phyloP scores from a whole-genome alignment of 53 echinoderm and acorn worm species.

The Glandiceps talaboti region DNA sequence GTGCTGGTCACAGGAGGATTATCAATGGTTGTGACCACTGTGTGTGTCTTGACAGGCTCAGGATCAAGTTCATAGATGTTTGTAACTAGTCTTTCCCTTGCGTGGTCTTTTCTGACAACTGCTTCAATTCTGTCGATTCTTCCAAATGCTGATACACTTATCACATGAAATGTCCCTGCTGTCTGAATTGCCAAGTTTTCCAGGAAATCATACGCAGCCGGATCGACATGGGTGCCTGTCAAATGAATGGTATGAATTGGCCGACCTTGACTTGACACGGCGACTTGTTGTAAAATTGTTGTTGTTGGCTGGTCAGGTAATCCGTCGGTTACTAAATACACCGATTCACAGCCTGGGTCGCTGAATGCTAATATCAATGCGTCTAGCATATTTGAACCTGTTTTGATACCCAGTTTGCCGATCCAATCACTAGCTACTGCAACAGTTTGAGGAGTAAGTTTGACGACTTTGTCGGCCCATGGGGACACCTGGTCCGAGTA shows the following conservation, averaged over 20 bases:
- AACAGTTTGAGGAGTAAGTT: slow-evolving; percentile 85
- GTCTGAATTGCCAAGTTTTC: slow-evolving; percentile 64
- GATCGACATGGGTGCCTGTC: slow-evolving; percentile 40
- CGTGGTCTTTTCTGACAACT: slow-evolving; percentile 47
- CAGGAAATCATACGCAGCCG: slow-evolving; percentile 63
- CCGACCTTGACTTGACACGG: slow-evolving; percentile 43
- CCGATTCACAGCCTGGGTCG: slow-evolving; percentile 64
- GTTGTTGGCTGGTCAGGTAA: slow-evolving; percentile 81
- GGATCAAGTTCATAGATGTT: slow-evolving; percentile 13
- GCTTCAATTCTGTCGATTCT: slow-evolving; percentile 51
- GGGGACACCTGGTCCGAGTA: slow-evolving; percentile 68
- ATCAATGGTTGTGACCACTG: slow-evolving; percentile 29
- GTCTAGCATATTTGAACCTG: slow-evolving; percentile 80
- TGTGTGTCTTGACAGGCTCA: neutral
- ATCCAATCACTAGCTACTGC: slow-evolving; percentile 82
- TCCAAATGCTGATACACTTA: slow-evolving; percentile 58
- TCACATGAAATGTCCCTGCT: slow-evolving; percentile 71
- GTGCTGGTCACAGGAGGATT: slow-evolving; percentile 37
- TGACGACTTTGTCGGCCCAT: slow-evolving; percentile 91
- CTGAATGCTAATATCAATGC: slow-evolving; percentile 55
- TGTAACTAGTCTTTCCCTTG: slow-evolving; percentile 18
- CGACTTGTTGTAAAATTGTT: slow-evolving; percentile 43
- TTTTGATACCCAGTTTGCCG: slow-evolving; percentile 47
- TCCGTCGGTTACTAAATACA: slow-evolving; percentile 82
- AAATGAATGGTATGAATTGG: slow-evolving; percentile 66